Conservation (phyloP, 2,888 invertebrate species). For the Patella ulyssiponensis region DNA sequence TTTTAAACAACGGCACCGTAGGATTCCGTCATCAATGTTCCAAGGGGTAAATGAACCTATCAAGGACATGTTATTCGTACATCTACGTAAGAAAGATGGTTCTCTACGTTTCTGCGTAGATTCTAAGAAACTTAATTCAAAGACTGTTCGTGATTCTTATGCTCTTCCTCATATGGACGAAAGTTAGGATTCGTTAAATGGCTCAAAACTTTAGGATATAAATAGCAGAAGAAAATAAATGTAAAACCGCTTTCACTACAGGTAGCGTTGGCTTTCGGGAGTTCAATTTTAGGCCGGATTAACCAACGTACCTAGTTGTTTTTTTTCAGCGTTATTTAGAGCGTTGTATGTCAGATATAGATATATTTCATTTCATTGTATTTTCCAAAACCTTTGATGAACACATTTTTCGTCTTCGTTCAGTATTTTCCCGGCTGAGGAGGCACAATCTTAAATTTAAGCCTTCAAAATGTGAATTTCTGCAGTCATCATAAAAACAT, state of each 20-base stretch:
- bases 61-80: too few species aligned
- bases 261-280: constrained; percentile 34
- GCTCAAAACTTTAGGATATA: constrained; percentile 23
- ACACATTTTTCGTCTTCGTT: too few species aligned
- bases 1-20: neutral
- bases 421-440: constrained; percentile 34
- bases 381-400: constrained; percentile 37
- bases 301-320: constrained; percentile 37
- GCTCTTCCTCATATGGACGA: constrained; percentile 10
- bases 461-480: constrained; percentile 43
- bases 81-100: too few species aligned
- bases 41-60: too few species aligned
- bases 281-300: constrained; percentile 36
- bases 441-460: constrained; percentile 38
- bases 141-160: too few species aligned
- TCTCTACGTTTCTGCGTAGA: too few species aligned
- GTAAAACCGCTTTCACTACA: constrained; percentile 37
- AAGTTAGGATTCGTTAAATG: constrained; percentile 34
- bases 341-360: constrained; percentile 31
- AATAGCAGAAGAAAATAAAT: constrained; percentile 33
- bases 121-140: too few species aligned
- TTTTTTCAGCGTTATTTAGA: constrained; percentile 37
- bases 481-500: constrained; percentile 31
- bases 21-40: too few species aligned
- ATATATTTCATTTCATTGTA: constrained; percentile 43